Percentiles rank a stretch among this genome's conserved stretches.
Evolutionary conservation across 2,113 vertebrate species (phyloP).

Genomic region (Thamnophis sirtalis): DNA sequence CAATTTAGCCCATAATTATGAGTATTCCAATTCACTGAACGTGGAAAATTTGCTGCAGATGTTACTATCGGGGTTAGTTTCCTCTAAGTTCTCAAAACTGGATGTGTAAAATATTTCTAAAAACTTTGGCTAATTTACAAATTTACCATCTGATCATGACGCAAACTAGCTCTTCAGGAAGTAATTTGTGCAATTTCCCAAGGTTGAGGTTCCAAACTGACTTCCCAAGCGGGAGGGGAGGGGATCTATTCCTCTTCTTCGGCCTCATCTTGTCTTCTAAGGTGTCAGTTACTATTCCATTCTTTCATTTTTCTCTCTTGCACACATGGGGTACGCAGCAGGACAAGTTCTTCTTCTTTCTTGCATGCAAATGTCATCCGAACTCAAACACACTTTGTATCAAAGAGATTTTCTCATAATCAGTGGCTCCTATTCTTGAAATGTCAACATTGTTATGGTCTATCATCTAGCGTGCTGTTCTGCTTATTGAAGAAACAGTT

Average conservation of each 20-base stretch:
- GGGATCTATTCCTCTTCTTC: neutral
- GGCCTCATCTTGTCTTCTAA: neutral
- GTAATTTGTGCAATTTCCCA: neutral
- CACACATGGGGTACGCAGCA: neutral
- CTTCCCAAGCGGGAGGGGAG: accelerated
- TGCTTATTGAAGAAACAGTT: neutral
- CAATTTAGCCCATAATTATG: neutral
- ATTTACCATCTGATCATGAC: neutral
- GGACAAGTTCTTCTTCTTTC: neutral
- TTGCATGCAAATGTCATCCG: neutral
- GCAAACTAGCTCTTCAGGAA: neutral
- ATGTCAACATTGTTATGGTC: neutral
- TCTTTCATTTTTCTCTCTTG: neutral
- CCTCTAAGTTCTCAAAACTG: neutral
- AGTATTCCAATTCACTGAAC: neutral
- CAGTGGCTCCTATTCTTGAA: neutral
- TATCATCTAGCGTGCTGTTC: neutral
- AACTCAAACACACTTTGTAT: neutral
- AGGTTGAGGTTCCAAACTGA: neutral
- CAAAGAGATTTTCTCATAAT: neutral
- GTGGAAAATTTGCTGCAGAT: neutral
- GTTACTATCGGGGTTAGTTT: neutral
- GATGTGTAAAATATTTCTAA: neutral
- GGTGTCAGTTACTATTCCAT: neutral
- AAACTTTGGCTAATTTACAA: neutral